Percentiles rank a stretch among this genome's conserved stretches.
phyloP scores from a whole-genome alignment of 2,797 vertebrate species.

The Fistularia tabacaria region DNA sequence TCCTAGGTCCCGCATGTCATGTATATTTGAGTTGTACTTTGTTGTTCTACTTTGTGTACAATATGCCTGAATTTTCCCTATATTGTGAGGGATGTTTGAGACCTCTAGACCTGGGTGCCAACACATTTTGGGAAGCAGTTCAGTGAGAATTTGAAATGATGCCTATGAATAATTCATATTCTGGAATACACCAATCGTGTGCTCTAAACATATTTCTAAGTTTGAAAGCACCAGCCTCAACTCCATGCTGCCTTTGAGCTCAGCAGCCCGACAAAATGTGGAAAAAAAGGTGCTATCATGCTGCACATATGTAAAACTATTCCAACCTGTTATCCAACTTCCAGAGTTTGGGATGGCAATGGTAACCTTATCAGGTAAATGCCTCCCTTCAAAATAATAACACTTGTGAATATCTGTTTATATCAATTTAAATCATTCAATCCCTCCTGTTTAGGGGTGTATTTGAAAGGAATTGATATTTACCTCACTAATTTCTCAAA shows the following conservation, averaged over 20 bases:
- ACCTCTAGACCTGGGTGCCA: conserved; percentile 73
- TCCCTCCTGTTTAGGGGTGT: no score
- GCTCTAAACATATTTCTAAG: conserved; percentile 62
- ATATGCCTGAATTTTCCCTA: conserved; percentile 62
- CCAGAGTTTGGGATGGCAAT: conserved; percentile 16
- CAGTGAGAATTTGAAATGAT: conserved; percentile 77
- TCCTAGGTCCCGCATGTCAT: conserved; percentile 58
- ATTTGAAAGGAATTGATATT: no score
- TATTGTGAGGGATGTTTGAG: conserved; percentile 65
- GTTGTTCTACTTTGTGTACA: conserved; percentile 68
- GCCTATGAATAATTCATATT: conserved; percentile 72
- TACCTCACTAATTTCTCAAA: conserved; percentile 14
- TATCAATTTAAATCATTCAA: no score
- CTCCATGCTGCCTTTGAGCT: conserved; percentile 31
- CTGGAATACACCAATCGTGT: conserved; percentile 69
- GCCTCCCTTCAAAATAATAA: no score
- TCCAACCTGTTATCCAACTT: conserved; percentile 25
- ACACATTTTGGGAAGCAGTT: conserved; percentile 76
- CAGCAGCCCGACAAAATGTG: conserved; percentile 18
- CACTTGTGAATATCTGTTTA: conserved; percentile 2
- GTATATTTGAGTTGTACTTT: conserved; percentile 70
- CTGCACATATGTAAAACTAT: conserved; percentile 10
- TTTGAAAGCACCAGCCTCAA: conserved; percentile 58
- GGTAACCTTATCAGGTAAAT: not conserved
- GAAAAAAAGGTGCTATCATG: conserved; percentile 13